Conservation (phyloP, 2,888 invertebrate genomes). For the Rhagophthalmus giganteus region DNA sequence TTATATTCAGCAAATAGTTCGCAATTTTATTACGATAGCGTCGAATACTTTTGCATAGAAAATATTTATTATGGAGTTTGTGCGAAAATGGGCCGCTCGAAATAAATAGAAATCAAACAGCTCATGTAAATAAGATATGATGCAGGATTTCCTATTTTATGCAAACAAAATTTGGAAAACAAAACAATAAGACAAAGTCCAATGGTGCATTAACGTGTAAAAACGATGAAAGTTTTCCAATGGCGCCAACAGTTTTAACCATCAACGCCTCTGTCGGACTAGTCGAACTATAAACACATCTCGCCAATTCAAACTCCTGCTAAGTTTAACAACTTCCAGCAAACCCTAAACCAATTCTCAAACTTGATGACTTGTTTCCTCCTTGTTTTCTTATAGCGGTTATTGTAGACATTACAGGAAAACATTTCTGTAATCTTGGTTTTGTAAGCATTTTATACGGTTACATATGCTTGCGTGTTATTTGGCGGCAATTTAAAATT, state of each 20-base stretch:
- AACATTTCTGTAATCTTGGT: too few relatives aligned
- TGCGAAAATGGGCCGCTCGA: too few relatives aligned
- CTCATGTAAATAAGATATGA: conserved; percentile 22
- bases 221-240: conserved; percentile 30
- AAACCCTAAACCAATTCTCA: conserved; percentile 37
- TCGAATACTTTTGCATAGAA: too few relatives aligned
- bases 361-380: conserved; percentile 37
- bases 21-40: too few relatives aligned
- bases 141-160: conserved; percentile 12
- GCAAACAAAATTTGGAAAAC: conserved; percentile 27
- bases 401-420: conserved; percentile 21
- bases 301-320: conserved; percentile 33
- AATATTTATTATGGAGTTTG: too few relatives aligned
- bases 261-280: conserved; percentile 34
- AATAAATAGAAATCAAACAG: conserved; percentile 6
- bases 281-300: conserved; percentile 39
- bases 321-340: conserved; percentile 37
- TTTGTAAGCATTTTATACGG: too few relatives aligned
- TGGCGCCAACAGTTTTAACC: conserved; percentile 34
- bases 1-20: too few relatives aligned
- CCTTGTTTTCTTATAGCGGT: conserved; percentile 33
- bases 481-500: too few relatives aligned
- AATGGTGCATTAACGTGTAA: conserved; percentile 36
- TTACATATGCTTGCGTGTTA: too few relatives aligned
- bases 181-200: conserved; percentile 32